Conservation (phyloP, 2,797 vertebrate species). For the Notolepis coatsorum region DNA sequence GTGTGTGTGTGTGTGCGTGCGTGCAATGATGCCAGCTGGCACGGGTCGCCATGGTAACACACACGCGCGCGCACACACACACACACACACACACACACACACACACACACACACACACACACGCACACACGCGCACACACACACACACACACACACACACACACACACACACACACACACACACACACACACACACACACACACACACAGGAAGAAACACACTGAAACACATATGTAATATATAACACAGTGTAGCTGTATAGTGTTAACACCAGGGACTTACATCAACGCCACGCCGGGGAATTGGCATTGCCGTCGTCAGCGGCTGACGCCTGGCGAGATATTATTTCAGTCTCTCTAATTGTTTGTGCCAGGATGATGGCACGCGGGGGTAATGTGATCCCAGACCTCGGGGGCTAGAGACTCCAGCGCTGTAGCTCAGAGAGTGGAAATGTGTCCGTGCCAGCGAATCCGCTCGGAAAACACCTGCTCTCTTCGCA, state of each 20-base stretch:
- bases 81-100: not conserved
- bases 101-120: not conserved
- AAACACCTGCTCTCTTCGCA: conserved; percentile 41
- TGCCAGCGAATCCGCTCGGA: conserved; percentile 47
- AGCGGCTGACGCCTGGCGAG: not conserved
- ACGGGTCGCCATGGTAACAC: conserved; percentile 78
- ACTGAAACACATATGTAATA: not conserved
- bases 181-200: not conserved
- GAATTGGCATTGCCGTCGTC: not conserved
- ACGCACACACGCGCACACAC: not conserved
- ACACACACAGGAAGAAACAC: not conserved
- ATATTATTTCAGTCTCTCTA: conserved; percentile 23
- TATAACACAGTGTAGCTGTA: conserved; percentile 12
- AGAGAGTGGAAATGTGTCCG: conserved; percentile 25
- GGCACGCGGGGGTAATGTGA: conserved; percentile 38
- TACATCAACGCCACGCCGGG: conserved; percentile 4
- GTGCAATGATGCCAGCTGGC: conserved; percentile 75
- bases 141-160: conserved; percentile 5
- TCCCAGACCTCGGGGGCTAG: conserved; percentile 49
- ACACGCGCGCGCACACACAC: not conserved
- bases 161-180: conserved; percentile 8
- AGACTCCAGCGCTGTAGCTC: conserved; percentile 26
- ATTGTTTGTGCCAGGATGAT: conserved; percentile 29
- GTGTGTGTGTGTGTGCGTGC: not conserved
- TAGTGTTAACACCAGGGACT: conserved; percentile 35